phyloP scores from a whole-genome alignment of 2,888 invertebrate species.

The Aromia moschata region DNA sequence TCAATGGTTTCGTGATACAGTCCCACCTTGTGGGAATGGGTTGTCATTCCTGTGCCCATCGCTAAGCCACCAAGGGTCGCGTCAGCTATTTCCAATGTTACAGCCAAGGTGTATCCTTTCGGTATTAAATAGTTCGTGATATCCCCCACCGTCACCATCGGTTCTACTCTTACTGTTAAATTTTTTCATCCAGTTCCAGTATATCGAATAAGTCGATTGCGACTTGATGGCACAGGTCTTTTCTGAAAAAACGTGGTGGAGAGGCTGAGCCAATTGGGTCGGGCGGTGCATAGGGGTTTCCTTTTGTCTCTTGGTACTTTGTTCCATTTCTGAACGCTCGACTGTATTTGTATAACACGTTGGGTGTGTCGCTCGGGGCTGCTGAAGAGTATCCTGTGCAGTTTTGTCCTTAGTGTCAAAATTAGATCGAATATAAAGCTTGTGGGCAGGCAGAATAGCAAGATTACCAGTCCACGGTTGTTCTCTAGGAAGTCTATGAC shows the following conservation, averaged over 20 bases:
- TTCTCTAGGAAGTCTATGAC: constrained; percentile 68
- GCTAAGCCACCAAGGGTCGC: constrained; percentile 76
- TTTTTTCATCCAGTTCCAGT: constrained; percentile 67
- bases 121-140: constrained; percentile 72
- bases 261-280: constrained; percentile 76
- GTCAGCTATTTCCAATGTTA: constrained; percentile 74
- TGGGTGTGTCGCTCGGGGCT: constrained; percentile 63
- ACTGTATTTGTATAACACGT: constrained; percentile 65
- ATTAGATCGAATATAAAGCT: constrained; percentile 69
- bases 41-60: constrained; percentile 78
- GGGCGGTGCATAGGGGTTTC: constrained; percentile 71
- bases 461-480: constrained; percentile 71
- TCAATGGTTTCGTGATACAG: constrained; percentile 74
- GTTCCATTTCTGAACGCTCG: constrained; percentile 67
- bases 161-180: constrained; percentile 72
- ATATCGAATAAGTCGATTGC: constrained; percentile 72
- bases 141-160: constrained; percentile 74
- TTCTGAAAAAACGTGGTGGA: constrained; percentile 74
- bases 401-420: constrained; percentile 60
- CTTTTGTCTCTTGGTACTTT: constrained; percentile 62
- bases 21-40: constrained; percentile 76
- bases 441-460: constrained; percentile 73
- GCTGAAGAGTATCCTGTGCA: constrained; percentile 59
- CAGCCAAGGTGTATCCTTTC: constrained; percentile 73
- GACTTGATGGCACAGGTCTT: constrained; percentile 71